Base-by-base conservation (phyloP, 2,113 vertebrate genomes). In the Oncorhynchus masou region DNA sequence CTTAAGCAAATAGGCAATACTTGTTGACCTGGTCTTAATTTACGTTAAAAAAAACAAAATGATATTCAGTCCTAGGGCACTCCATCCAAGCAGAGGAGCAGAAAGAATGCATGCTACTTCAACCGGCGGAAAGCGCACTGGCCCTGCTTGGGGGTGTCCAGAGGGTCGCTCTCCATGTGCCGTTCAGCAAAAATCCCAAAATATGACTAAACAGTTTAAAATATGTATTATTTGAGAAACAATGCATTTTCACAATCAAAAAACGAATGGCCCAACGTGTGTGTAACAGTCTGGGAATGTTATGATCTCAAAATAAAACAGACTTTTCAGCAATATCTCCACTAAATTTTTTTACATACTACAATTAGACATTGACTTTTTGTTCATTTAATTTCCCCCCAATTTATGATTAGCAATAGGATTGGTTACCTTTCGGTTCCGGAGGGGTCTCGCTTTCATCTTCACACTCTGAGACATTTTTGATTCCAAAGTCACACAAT, bases 401-500 rank as follows among this genome's bases (percentile, higher is more conserved):
- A 54, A 54, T 54, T 0, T 19, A 16, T 54, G 12, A 19, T 19
- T 54, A 54, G 1, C 12, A 15, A 54, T 54, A 16, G 3, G 3
- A 54, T 54, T 19, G 9, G 7, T 60, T 89, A 93, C 91, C 91
- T 91, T 91, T 78, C 0, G 85, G 84, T 22, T 92, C 88, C 1
- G 81, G 65, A 3, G 81, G 27, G 0, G 59, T 27, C 0, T 86
- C 81, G 7, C 16, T 49, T n/a, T 88, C 86, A 24, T n/a, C 71
- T 27, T 88, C 85, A 76, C 92, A 93, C 5, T 92, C 91, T 0
- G 92, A 92, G 9, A 88, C 27, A 51, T 94, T 93, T 74, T 73
- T 89, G 74, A 93, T 87, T 9, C 91, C 92, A 7, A 92, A 83
- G 80, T 72, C 88, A 68, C 93, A 93, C 12, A 94, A 81, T 75